phyloP scores from a whole-genome alignment of 2,888 invertebrate genomes.

The Drosophila bunnanda region DNA sequence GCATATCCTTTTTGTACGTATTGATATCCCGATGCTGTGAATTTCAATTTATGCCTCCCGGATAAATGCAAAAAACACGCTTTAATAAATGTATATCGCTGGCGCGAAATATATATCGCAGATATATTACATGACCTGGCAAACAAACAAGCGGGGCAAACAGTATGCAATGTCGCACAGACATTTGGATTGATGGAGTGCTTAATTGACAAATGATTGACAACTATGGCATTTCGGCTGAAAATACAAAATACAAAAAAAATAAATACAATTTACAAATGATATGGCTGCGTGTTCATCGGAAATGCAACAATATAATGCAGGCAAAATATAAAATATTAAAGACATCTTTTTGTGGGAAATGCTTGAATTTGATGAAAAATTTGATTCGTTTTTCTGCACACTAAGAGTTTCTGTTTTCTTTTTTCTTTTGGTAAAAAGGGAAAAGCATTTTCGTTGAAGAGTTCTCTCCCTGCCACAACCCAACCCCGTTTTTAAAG shows the following conservation, averaged over 20 bases:
- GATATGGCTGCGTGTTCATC: constrained; percentile 13
- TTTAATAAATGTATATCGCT: constrained; percentile 31
- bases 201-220: constrained; percentile 77
- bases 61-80: constrained; percentile 11
- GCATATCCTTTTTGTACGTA: constrained; percentile 9
- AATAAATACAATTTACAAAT: constrained; percentile 22
- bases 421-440: neutral
- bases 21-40: constrained; percentile 52
- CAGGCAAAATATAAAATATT: constrained; percentile 18
- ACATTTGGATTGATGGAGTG: constrained; percentile 65
- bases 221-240: constrained; percentile 53
- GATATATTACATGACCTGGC: constrained; percentile 36
- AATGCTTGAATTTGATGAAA: neutral
- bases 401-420: neutral
- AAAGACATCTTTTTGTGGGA: neutral
- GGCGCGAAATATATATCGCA: constrained; percentile 39
- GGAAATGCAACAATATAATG: constrained; percentile 7
- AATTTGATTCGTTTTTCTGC: neutral
- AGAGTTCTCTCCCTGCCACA: constrained; percentile 2
- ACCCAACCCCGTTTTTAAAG: constrained; percentile 53
- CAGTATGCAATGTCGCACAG: constrained; percentile 31
- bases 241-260: constrained; percentile 10
- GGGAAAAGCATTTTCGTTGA: neutral
- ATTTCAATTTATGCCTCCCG: constrained; percentile 69
- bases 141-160: constrained; percentile 29